Percentiles rank a stretch among this genome's conserved stretches.
phyloP scores from a whole-genome alignment of 2,797 vertebrate species.

The Petrocephalus sullivani region DNA sequence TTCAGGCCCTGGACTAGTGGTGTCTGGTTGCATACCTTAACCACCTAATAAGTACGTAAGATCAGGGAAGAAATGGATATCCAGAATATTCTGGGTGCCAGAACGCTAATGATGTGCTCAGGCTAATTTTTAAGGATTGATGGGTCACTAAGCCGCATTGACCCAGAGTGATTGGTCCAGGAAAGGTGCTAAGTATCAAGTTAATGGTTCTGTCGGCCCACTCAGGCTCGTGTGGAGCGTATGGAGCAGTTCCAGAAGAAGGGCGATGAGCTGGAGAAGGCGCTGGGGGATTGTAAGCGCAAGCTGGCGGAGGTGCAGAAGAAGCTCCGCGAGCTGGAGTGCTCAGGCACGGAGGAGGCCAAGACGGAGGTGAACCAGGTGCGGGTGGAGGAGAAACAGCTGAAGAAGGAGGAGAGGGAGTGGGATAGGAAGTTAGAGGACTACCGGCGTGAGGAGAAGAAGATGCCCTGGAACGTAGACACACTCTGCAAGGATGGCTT shows the following conservation, averaged over 20 bases:
- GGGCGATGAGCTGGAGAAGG: constrained; percentile 70
- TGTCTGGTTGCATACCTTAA: background rate
- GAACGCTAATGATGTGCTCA: background rate
- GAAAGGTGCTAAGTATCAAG: background rate
- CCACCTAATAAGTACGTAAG: background rate
- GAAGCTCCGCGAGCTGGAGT: constrained; percentile 60
- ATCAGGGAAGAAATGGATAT: background rate
- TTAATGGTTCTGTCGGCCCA: background rate
- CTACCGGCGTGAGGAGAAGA: constrained; percentile 70
- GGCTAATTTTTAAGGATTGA: background rate
- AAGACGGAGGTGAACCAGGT: constrained; percentile 61
- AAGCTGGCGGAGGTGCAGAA: constrained; percentile 62
- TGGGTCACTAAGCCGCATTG: background rate
- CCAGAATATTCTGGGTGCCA: background rate
- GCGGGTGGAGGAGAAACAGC: constrained; percentile 63
- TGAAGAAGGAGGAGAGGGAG: constrained; percentile 65
- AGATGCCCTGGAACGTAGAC: constrained; percentile 82
- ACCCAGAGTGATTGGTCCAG: background rate
- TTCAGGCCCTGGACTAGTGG: background rate
- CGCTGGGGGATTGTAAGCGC: constrained; percentile 59
- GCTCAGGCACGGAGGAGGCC: constrained; percentile 37
- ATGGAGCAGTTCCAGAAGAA: constrained; percentile 79
- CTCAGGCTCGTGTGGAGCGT: constrained; percentile 72
- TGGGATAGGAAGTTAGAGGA: constrained; percentile 70
- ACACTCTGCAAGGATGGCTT: constrained; percentile 85